Conservation (phyloP, 2,888 invertebrate species). For the Choristoneura rosaceana region DNA sequence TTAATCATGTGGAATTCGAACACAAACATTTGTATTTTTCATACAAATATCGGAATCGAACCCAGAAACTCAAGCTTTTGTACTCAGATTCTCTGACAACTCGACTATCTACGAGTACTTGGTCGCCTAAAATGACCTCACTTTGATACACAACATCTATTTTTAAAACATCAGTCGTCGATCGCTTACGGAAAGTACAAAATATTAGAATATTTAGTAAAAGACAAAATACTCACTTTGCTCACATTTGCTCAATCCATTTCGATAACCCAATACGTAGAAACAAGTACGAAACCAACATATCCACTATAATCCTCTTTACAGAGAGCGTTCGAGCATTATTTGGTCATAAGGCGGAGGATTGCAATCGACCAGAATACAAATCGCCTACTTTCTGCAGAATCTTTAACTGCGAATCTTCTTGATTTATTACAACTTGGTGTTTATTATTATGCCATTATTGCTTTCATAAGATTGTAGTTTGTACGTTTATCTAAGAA, state of each 20-base stretch:
- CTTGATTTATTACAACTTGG: conserved; percentile 26
- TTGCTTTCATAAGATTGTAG: not conserved
- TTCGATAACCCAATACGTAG: not conserved
- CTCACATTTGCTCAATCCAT: not conserved
- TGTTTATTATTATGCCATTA: conserved; percentile 13
- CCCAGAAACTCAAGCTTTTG: no score
- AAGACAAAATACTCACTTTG: not conserved
- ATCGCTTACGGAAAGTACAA: no score
- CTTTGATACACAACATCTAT: no score
- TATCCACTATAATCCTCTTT: not conserved
- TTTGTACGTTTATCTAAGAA: conserved; percentile 7
- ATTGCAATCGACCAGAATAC: conserved; percentile 27
- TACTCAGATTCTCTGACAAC: no score
- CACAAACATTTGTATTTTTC: no score
- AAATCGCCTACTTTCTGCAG: conserved; percentile 24
- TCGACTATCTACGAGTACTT: no score
- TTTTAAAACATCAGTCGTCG: no score
- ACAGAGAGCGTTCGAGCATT: conserved; percentile 7
- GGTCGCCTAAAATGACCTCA: no score
- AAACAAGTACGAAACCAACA: not conserved
- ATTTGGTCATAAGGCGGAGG: conserved; percentile 30
- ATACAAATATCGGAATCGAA: no score
- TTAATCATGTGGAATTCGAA: no score
- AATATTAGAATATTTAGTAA: no score
- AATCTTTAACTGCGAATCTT: conserved; percentile 14